Evolutionary conservation across 2,113 vertebrate species (phyloP), one percentile per base, ranked within the genome.

Genomic region (Nycticryphes semicollaris): DNA sequence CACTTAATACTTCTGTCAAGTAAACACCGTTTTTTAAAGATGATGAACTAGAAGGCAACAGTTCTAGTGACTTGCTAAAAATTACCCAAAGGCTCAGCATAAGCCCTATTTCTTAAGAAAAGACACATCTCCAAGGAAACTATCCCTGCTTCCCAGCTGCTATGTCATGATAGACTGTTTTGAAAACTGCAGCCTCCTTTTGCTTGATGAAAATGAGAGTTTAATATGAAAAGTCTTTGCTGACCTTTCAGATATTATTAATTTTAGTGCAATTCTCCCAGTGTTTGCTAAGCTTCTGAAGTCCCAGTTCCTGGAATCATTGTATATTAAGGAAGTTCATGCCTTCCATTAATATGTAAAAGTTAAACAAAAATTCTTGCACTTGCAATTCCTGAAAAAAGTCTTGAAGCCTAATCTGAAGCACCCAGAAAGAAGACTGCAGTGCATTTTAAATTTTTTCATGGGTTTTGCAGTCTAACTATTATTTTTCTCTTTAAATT

Each of bases 1-100:
- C 2, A 70, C 13, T 30, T 78, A 63, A 43, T 51, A 25, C 13
- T 88, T 63, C 37, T 1, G 3, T 12, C 7, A 94, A 81, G 84
- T 6, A 90, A 90, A 56, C 8, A 35, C 1, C 1, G 9, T 43
- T 66, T 91, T 86, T 91, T 74, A 63, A 25, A 78, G 14, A 59
- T 74, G 59, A 77, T 67, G 16, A 93, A 54, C 8, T 48, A 24
- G 39, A 84, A 48, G 6, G 7, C 3, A 8, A 56, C 23, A 86
- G 50, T 80, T 84, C 18, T n/a, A 89, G 9, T 69, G 37, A 41
- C 37, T 94, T 87, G 21, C n/a, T 90, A 81, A 96, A 86, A 89
- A 62, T 19, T 83, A 57, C 5, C 37, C 31, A 91, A 84, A 94
- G 70, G 28, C 31, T 70, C 60, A 89, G 41, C 9, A 54, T 59